Conservation (phyloP, 2,888 invertebrate species). For the Trissonchulus sp. region DNA sequence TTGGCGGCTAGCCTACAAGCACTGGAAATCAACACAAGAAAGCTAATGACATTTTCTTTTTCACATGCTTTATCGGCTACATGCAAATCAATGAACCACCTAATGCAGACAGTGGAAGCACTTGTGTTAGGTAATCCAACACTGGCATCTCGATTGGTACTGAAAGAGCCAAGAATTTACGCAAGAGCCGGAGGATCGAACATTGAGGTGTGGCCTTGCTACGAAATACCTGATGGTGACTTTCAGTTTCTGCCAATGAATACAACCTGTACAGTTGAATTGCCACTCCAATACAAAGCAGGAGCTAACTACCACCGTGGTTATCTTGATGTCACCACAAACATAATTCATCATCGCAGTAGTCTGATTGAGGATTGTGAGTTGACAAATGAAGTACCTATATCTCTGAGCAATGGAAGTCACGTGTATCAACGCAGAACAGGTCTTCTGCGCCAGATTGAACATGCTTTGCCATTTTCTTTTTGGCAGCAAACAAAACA, state of each 20-base stretch:
- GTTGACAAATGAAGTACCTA: not conserved
- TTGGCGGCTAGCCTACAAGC: conserved; percentile 10
- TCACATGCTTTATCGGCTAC: not conserved
- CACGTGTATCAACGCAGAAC: not conserved
- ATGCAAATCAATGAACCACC: not conserved
- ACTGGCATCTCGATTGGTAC: not conserved
- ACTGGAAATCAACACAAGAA: not conserved
- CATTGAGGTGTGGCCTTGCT: conserved; percentile 6
- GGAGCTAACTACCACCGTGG: not conserved
- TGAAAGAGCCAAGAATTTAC: not conserved
- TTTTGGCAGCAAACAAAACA: not conserved
- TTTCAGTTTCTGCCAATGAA: conserved; percentile 10
- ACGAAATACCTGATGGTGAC: not conserved
- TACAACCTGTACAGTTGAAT: conserved; percentile 9
- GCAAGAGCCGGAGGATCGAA: not conserved
- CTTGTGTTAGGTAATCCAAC: not conserved
- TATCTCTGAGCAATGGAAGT: not conserved
- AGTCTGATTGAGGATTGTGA: not conserved
- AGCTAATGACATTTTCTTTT: not conserved
- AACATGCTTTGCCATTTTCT: not conserved
- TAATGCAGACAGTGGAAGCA: not conserved
- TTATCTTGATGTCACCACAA: not conserved
- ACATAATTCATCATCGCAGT: not conserved
- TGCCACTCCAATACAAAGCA: not conserved
- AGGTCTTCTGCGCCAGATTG: not conserved